Evolutionary conservation across 2,888 invertebrate species (phyloP).

Genomic region (Andrena chrysosceles): DNA sequence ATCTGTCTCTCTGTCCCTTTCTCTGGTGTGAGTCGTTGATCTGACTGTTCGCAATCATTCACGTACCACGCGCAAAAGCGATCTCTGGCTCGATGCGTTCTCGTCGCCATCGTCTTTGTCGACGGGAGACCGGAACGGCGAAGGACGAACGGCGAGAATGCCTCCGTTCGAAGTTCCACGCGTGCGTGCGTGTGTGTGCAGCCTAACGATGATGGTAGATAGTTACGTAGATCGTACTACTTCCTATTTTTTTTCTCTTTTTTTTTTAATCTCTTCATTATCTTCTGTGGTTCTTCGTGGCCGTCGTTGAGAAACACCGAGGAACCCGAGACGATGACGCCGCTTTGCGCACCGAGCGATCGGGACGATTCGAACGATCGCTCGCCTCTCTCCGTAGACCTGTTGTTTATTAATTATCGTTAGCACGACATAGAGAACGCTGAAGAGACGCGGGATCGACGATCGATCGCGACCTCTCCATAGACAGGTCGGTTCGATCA

Average conservation of each 20-base stretch:
- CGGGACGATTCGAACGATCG: constrained; percentile 49
- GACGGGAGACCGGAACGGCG: constrained; percentile 3
- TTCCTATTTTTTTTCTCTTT: neutral
- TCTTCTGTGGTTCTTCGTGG: constrained; percentile 44
- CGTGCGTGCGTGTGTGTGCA: constrained; percentile 53
- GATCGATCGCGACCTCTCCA: constrained; percentile 22
- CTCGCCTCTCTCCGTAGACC: constrained; percentile 50
- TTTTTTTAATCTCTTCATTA: neutral
- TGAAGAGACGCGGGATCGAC: constrained; percentile 44
- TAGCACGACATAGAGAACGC: constrained; percentile 60
- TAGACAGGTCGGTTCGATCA: constrained; percentile 16
- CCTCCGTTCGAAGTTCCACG: constrained; percentile 32
- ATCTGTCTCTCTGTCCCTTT: constrained; percentile 67
- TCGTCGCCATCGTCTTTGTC: neutral
- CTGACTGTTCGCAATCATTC: constrained; percentile 68
- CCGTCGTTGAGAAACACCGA: constrained; percentile 40
- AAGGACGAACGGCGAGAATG: constrained; percentile 7
- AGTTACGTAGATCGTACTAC: constrained; percentile 49
- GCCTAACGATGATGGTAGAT: constrained; percentile 63
- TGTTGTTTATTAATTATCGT: constrained; percentile 38
- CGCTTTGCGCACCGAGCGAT: constrained; percentile 28
- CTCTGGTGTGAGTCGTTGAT: constrained; percentile 72
- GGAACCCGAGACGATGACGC: constrained; percentile 42
- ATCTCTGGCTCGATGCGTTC: neutral
- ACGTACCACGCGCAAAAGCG: constrained; percentile 56